phyloP scores from a whole-genome alignment of 2,888 invertebrate species.

The Euphydryas editha region DNA sequence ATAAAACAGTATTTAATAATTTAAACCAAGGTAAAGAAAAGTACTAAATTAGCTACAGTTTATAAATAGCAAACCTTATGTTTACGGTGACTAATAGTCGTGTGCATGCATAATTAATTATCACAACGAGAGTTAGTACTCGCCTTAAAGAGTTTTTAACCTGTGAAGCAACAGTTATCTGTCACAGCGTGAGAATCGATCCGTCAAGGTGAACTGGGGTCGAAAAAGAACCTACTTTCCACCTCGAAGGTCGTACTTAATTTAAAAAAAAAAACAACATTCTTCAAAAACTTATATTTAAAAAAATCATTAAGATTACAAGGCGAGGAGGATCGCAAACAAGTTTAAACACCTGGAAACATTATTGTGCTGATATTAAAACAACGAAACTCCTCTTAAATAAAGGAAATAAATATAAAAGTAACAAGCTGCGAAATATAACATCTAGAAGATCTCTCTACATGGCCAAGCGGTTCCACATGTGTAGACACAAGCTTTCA shows the following conservation, averaged over 20 bases:
- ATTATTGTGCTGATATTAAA: slow-evolving; percentile 30
- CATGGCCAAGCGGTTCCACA: neutral
- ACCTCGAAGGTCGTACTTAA: slow-evolving; percentile 57
- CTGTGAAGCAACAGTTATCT: slow-evolving; percentile 43
- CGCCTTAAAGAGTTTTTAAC: slow-evolving; percentile 31
- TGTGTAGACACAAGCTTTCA: slow-evolving; percentile 21
- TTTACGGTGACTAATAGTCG: neutral
- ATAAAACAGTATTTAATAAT: too few species aligned
- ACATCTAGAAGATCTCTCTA: neutral
- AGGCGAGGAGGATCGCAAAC: slow-evolving; percentile 39
- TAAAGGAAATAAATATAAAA: slow-evolving; percentile 34
- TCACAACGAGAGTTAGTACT: slow-evolving; percentile 12
- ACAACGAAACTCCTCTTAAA: slow-evolving; percentile 29
- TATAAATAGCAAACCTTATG: neutral
- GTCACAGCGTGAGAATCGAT: slow-evolving; percentile 62
- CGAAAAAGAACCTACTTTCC: slow-evolving; percentile 67
- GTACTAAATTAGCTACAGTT: neutral
- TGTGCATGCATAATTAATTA: slow-evolving; percentile 17
- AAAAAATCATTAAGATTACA: slow-evolving; percentile 44
- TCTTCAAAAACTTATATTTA: slow-evolving; percentile 66
- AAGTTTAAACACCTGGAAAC: slow-evolving; percentile 19
- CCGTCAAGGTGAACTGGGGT: slow-evolving; percentile 63
- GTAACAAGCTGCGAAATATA: slow-evolving; percentile 12
- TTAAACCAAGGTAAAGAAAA: too few species aligned
- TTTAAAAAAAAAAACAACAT: slow-evolving; percentile 60